A percentile compares a stretch with the other conserved stretches of the same genome.
Conservation (phyloP, 64 coral and sea anemone genomes). For the Montipora foliosa region DNA sequence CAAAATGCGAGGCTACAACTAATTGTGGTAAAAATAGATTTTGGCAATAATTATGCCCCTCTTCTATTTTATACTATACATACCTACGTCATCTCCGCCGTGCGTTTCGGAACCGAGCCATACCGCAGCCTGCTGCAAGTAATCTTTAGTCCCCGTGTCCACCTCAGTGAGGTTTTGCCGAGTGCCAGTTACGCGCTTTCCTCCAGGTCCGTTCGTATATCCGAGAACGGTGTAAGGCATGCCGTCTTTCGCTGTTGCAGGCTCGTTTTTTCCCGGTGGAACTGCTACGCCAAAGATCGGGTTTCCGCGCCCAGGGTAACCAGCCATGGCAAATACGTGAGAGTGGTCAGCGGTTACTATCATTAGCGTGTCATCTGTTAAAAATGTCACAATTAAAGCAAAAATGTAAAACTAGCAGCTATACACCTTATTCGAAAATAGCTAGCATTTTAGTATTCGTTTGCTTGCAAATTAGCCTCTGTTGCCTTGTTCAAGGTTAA, state of each 20-base stretch:
- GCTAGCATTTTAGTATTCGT: too few species aligned
- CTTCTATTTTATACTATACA: too few species aligned
- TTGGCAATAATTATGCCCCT: too few species aligned
- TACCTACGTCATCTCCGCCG: slow-evolving; percentile 82
- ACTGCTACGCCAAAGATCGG: slow-evolving; percentile 81
- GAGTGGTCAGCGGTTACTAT: slow-evolving; percentile 91
- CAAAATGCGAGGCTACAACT: too few species aligned
- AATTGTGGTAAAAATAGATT: too few species aligned
- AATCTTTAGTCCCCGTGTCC: slow-evolving; percentile 70
- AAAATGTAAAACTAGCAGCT: too few species aligned
- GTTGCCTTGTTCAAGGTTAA: too few species aligned
- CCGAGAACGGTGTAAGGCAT: slow-evolving; percentile 73
- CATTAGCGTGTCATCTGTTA: slow-evolving; percentile 79
- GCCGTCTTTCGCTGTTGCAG: slow-evolving; percentile 2
- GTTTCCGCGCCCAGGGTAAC: slow-evolving; percentile 81
- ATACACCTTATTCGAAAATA: too few species aligned
- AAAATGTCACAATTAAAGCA: too few species aligned
- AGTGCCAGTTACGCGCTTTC: slow-evolving; percentile 8
- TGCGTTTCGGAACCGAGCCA: slow-evolving; percentile 56
- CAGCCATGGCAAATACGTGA: slow-evolving; percentile 85
- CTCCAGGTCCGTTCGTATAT: slow-evolving; percentile 79
- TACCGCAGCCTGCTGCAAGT: slow-evolving; percentile 60
- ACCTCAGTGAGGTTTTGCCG: slow-evolving; percentile 66
- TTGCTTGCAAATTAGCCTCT: too few species aligned
- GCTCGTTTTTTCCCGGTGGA: not conserved